Conservation (phyloP, 2,888 invertebrate genomes). For the Blastobasis lacticolella region DNA sequence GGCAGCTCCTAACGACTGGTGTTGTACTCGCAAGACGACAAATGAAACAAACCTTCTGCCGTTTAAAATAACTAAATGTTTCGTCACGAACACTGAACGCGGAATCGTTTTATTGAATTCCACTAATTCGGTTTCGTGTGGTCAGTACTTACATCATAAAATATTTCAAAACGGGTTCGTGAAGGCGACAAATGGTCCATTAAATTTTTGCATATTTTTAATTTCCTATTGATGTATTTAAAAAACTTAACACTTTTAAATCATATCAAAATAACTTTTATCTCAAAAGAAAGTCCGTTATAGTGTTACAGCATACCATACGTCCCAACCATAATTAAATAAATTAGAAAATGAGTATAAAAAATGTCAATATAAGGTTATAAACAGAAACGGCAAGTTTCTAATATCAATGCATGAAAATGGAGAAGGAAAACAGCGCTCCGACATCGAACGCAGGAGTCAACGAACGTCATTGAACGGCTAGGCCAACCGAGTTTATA, state of each 20-base stretch:
- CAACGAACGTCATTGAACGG: slow-evolving; percentile 71
- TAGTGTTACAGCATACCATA: too few relatives aligned
- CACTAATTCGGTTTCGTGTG: neutral
- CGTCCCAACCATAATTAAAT: too few relatives aligned
- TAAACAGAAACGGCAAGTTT: slow-evolving; percentile 47
- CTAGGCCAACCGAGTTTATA: slow-evolving; percentile 25
- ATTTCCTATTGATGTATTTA: too few relatives aligned
- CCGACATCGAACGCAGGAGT: slow-evolving; percentile 70
- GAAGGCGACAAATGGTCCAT: too few relatives aligned
- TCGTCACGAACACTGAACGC: slow-evolving; percentile 40
- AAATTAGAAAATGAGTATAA: too few relatives aligned
- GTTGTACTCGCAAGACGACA: slow-evolving; percentile 44
- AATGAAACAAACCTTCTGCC: slow-evolving; percentile 54
- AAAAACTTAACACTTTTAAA: too few relatives aligned
- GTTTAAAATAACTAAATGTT: slow-evolving; percentile 49
- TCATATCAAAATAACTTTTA: too few relatives aligned
- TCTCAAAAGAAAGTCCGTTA: too few relatives aligned
- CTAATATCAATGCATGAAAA: slow-evolving; percentile 72
- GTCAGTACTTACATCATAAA: too few relatives aligned
- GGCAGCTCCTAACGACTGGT: slow-evolving; percentile 28
- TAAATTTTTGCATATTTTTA: too few relatives aligned
- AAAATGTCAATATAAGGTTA: too few relatives aligned
- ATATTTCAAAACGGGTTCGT: too few relatives aligned
- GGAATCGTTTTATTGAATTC: slow-evolving; percentile 27
- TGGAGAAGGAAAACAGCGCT: slow-evolving; percentile 72